Conservation (phyloP, 2,888 invertebrate genomes). For the Eupithecia exiguata region DNA sequence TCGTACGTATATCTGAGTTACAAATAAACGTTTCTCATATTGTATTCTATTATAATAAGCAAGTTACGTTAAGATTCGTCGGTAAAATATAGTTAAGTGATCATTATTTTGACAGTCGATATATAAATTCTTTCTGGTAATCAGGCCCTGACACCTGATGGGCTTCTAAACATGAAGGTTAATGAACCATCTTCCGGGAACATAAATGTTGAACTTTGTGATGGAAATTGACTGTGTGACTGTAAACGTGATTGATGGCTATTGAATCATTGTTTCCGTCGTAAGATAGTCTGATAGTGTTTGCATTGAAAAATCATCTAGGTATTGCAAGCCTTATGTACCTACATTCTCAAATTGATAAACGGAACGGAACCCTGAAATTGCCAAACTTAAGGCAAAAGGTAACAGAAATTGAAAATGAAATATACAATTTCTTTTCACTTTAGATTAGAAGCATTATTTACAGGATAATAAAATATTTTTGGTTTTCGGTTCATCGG, state of each 20-base stretch:
- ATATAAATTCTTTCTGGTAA: neutral
- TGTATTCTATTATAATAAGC: no score
- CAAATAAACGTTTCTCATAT: no score
- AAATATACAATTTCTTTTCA: no score
- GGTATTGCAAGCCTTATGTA: neutral
- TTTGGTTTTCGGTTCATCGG: no score
- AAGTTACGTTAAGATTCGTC: no score
- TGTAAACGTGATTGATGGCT: neutral
- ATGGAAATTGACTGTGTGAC: neutral
- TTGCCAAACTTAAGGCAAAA: neutral
- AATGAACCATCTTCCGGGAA: slow-evolving; percentile 41
- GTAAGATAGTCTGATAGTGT: neutral
- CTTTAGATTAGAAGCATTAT: no score
- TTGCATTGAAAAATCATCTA: neutral
- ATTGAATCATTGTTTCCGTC: neutral
- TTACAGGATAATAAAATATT: no score
- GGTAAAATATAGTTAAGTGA: no score
- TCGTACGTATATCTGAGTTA: no score
- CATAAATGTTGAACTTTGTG: neutral
- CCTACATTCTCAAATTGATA: neutral
- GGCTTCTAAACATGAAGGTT: slow-evolving; percentile 10
- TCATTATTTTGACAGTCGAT: no score
- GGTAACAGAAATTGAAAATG: no score
- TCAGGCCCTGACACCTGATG: neutral
- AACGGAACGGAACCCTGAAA: neutral